Conservation (phyloP, 2,888 invertebrate species). For the Andrena minutula region DNA sequence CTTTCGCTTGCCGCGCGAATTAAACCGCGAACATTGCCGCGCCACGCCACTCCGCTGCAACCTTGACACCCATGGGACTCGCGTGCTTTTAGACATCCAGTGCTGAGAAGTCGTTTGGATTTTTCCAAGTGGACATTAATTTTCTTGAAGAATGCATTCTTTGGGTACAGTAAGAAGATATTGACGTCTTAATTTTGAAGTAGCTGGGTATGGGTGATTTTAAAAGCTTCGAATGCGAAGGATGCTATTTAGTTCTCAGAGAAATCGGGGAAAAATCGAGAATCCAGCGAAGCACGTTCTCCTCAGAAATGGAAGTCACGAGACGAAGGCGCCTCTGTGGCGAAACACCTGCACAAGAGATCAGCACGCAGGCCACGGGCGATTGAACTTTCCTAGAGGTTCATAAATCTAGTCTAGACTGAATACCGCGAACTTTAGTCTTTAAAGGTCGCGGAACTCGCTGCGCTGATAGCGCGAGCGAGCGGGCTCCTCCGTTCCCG, state of each 20-base stretch:
- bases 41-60: background rate
- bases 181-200: too few species aligned
- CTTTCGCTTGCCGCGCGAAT: constrained; percentile 76
- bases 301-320: background rate
- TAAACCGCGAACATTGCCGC: constrained; percentile 32
- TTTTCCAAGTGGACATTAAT: too few species aligned
- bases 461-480: constrained; percentile 59
- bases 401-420: constrained; percentile 79
- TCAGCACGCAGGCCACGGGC: constrained; percentile 65
- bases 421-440: constrained; percentile 83
- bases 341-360: constrained; percentile 58
- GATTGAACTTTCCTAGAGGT: constrained; percentile 80
- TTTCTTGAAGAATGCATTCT: too few species aligned
- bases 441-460: constrained; percentile 82
- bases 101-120: too few species aligned
- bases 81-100: too few species aligned
- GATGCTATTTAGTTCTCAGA: background rate
- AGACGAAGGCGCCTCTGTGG: constrained; percentile 17
- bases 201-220: too few species aligned
- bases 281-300: constrained; percentile 4
- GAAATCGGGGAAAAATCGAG: background rate
- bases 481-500: constrained; percentile 35
- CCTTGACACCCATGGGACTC: too few species aligned
- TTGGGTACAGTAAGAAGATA: too few species aligned
- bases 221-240: too few species aligned